Percentiles rank a stretch among this genome's conserved stretches.
These are phyloP conservation scores for Aromia moschata DNA, from an alignment of 2,888 invertebrate genomes.

Conservation along the genomic window DNA sequence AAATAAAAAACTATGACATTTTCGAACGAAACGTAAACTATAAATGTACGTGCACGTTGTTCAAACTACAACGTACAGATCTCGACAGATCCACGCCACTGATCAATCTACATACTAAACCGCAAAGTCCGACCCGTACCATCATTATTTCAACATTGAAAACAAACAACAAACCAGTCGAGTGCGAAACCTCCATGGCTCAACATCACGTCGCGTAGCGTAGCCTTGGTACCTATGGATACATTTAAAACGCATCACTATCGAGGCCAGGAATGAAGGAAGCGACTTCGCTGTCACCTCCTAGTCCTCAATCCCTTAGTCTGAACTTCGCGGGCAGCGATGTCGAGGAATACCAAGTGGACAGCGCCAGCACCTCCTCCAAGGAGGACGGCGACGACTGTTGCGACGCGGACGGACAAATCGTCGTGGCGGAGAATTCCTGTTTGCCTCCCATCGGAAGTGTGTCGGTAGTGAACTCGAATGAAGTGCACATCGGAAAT, in stretches of 20 bases:
- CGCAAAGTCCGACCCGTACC: neutral
- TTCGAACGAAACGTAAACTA: too few species aligned
- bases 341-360: conserved; percentile 27
- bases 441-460: conserved; percentile 63
- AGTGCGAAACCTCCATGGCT: conserved; percentile 16
- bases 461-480: conserved; percentile 73
- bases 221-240: conserved; percentile 1
- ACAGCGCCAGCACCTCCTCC: conserved; percentile 24
- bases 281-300: conserved; percentile 12
- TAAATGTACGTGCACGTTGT: too few species aligned
- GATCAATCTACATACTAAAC: conserved; percentile 9
- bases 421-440: conserved; percentile 15
- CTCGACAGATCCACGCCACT: conserved; percentile 16
- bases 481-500: conserved; percentile 79
- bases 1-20: too few species aligned
- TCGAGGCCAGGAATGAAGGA: conserved; percentile 17
- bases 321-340: conserved; percentile 1
- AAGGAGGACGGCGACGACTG: conserved; percentile 17
- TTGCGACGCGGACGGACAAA: conserved; percentile 26
- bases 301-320: conserved; percentile 3
- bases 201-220: conserved; percentile 7
- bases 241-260: neutral
- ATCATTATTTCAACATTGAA: conserved; percentile 14
- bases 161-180: conserved; percentile 18
- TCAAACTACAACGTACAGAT: too few species aligned